Evolutionary conservation across 2,888 invertebrate genomes (phyloP), one percentile per base, ranked within the genome.

Genomic region (Sarcophaga carnaria): DNA sequence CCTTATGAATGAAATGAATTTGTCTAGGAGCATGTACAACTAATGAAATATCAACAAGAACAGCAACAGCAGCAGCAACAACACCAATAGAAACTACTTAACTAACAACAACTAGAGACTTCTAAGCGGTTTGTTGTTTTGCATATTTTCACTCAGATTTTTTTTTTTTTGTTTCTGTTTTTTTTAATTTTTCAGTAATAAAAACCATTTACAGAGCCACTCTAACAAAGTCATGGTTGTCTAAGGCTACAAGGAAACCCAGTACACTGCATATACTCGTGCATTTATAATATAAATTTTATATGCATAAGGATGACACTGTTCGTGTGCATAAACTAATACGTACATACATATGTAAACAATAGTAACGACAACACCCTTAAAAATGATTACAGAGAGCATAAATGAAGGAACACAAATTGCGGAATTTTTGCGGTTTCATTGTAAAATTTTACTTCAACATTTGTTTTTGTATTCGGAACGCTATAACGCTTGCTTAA

Each of bases 171-270:
- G 22, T 22, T 22, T 22, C 22, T 49, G 27, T 8, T 45, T 37
- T 20, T 20, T 67, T 80, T 74, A 80, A 62, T 67, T 25, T 79
- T 49, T 5, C 62, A 5, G 67, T 2, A 45, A 67, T 10, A 47
- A 67, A 45, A 67, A 67, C 37, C 6, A 67, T 20, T n/a, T 47
- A 67, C 8, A 67, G 3, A 63, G 62, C 14, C 71, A 79, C 70
- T 37, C 45, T 27, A 54, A 47, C 67, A 67, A 71, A 64, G 63
- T 72, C 64, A 80, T 80, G 79, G 45, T 54, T 54, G 54, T 54
- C 14, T 54, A 17, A 54, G 54, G 14, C 17, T 17, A 14, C 17
- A 5, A 3, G 4, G 54, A 4, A 17, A 54, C 54, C 54, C 5
- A 14, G 12, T 14, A 54, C 54, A 54, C 2, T 54, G 54, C 54